Evolutionary conservation across 1,140 invertebrate genomes (phyloP).

Genomic region (Drosophila athabasca): DNA sequence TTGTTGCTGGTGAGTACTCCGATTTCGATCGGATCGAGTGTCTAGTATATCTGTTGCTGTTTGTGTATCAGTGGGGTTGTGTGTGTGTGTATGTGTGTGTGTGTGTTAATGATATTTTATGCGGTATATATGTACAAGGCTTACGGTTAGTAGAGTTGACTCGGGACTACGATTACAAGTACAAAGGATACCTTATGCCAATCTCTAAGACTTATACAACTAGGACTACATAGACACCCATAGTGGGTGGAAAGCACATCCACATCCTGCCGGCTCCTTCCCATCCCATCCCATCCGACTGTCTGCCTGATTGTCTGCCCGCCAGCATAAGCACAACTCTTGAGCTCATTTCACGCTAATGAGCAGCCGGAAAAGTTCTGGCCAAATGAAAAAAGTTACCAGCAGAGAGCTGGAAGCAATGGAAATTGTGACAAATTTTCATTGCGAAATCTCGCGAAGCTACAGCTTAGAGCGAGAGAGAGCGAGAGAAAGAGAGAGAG

Average conservation of each 20-base stretch:
- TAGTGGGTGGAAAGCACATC: no score
- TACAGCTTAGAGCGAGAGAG: neutral
- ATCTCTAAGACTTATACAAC: slow-evolving; percentile 1
- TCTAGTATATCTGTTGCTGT: slow-evolving; percentile 36
- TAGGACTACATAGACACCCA: neutral
- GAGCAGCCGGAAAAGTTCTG: slow-evolving; percentile 26
- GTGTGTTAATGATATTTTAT: slow-evolving; percentile 64
- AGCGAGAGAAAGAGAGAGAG: neutral
- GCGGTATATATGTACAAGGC: slow-evolving; percentile 68
- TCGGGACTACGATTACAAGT: neutral
- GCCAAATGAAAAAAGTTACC: slow-evolving; percentile 44
- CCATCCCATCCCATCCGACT: neutral
- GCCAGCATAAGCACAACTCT: slow-evolving; percentile 4
- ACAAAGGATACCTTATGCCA: slow-evolving; percentile 5
- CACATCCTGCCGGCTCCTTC: no score
- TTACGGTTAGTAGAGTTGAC: slow-evolving; percentile 49
- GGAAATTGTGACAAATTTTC: slow-evolving; percentile 19
- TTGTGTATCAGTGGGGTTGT: slow-evolving; percentile 1
- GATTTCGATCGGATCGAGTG: slow-evolving; percentile 59
- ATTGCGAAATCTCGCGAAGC: neutral
- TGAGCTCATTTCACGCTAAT: slow-evolving; percentile 40
- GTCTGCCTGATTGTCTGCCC: neutral
- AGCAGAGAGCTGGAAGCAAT: neutral
- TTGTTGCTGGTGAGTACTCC: slow-evolving; percentile 28
- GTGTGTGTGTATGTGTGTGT: slow-evolving; percentile 33